Base-by-base conservation (phyloP, 1,140 invertebrate genomes). In the Drosophila nigromelanica region DNA sequence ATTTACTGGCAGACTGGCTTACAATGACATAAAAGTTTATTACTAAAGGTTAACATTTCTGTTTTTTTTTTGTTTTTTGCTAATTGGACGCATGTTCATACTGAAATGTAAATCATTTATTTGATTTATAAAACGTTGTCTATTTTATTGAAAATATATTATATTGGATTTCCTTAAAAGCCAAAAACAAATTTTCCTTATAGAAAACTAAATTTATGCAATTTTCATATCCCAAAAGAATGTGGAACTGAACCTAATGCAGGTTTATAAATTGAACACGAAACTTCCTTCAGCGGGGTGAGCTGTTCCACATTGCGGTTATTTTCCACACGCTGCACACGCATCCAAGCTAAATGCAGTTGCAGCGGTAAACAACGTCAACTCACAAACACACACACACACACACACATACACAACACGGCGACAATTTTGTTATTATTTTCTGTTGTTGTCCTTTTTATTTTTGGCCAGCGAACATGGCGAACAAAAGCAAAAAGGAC, bases 401-500 rank as follows among this genome's bases (percentile, higher is more conserved):
- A 35, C 14, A 35, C 30, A 6, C 30, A 33, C 33, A 35, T 8
- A 45, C 43, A 6, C 11, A 47, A 47, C 7, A 47, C 8, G 8
- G 39, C 47, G 43, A 60, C 37, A 51, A 24, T 60, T 67, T 66
- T 27, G 21, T 33, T 40, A 15, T 70, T 47, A 3, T 21, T 10
- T 48, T 5, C 5, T 52, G 15, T 27, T 62, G 5, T 27, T 51
- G 47, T 11, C 8, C 18, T 47, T 7, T 21, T 55, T 43, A 10
- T 27, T 60, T 52, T 60, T 37, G 48, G 58, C 15, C 15, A 42
- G 37, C n/a, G 33, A 45, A 30, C 27, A 48, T 24, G 14, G 15
- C 27, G 35, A 62, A 54, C 40, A 69, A 39, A 47, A 33, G 39
- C 69, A 63, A 72, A 42, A 80, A 45, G 66, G 48, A 74, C 15